Conservation (phyloP, 2,113 vertebrate genomes). For the Cinclus cinclus region DNA sequence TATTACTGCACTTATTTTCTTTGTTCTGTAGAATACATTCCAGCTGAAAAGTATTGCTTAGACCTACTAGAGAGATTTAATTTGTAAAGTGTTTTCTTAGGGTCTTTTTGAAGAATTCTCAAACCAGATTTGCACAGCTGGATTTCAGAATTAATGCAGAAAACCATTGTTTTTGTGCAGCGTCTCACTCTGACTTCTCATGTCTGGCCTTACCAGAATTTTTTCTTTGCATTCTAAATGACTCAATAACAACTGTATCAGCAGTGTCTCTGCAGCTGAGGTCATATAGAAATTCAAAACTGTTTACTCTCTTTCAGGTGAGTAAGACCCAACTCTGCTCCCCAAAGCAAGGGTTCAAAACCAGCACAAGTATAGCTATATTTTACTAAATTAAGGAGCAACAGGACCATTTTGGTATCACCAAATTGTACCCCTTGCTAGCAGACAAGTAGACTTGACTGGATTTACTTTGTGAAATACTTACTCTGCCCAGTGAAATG, state of each 20-base stretch:
- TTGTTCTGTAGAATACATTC: conserved; percentile 15
- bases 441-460: not conserved
- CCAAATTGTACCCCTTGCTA: not conserved
- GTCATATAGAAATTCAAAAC: not conserved
- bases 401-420: not conserved
- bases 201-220: not conserved
- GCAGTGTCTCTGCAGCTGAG: conserved; percentile 36
- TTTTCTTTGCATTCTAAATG: conserved; percentile 10
- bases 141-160: not conserved
- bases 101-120: not conserved
- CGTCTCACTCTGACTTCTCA: not conserved
- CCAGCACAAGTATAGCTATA: not conserved
- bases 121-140: not conserved
- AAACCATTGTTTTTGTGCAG: not conserved
- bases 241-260: not conserved
- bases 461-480: not conserved
- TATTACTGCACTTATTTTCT: not conserved
- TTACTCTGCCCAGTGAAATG: not conserved
- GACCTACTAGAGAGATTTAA: not conserved
- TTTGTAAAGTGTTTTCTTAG: not conserved
- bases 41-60: not conserved
- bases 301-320: conserved; percentile 22
- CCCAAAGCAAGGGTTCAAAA: conserved; percentile 15
- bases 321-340: conserved; percentile 26
- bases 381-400: conserved; percentile 4